Evolutionary conservation across 2,797 vertebrate species (phyloP).

Genomic region (Muraenolepis orangiensis): DNA sequence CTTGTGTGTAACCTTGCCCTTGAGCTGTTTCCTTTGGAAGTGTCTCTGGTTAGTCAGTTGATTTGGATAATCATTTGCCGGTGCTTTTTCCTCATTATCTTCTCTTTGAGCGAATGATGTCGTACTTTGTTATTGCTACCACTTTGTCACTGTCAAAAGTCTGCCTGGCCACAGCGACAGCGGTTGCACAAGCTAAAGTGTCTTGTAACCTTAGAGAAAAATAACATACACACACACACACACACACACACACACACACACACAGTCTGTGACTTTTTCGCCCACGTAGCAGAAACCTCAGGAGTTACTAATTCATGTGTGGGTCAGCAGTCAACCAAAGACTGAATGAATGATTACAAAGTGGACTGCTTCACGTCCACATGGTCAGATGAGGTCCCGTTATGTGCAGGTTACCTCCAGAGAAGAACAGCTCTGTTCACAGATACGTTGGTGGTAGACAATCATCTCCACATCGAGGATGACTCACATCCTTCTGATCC

Average conservation of each 20-base stretch:
- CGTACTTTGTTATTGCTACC: not conserved
- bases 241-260: conserved; percentile 13
- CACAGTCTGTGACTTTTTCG: conserved; percentile 13
- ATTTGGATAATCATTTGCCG: not conserved
- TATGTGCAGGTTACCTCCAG: conserved; percentile 2
- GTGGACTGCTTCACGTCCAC: not conserved
- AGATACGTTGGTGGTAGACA: conserved; percentile 20
- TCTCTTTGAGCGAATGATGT: not conserved
- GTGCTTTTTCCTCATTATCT: not conserved
- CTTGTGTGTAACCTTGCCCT: not conserved
- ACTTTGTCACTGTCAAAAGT: not conserved
- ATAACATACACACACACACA: conserved; percentile 14
- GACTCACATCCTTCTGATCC: conserved; percentile 46
- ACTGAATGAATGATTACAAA: conserved; percentile 37
- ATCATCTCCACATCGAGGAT: conserved; percentile 42
- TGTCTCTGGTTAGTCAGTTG: not conserved
- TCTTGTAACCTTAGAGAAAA: conserved; percentile 9
- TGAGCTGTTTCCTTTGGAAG: not conserved
- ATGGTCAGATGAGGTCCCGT: not conserved
- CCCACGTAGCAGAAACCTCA: conserved; percentile 18
- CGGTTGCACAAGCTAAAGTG: conserved; percentile 11
- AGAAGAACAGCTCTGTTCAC: conserved; percentile 20
- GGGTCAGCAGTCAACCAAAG: not conserved
- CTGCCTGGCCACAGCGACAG: conserved; percentile 27
- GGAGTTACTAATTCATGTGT: conserved; percentile 28